phyloP scores from a whole-genome alignment of 2,113 vertebrate genomes.

The Columba livia region DNA sequence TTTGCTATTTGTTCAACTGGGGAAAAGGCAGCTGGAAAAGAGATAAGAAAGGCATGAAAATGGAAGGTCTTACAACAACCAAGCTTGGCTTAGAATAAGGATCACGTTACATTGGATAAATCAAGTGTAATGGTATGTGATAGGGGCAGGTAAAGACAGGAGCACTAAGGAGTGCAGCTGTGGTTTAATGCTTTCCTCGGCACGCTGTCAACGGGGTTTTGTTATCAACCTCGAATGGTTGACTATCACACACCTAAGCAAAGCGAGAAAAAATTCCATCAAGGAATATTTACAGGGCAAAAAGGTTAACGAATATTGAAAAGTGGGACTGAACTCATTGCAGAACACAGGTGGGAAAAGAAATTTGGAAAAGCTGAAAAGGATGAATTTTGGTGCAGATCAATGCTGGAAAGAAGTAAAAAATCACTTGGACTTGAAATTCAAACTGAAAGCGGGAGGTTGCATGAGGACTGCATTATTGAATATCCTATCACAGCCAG shows the following conservation, averaged over 20 bases:
- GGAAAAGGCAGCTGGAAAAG: neutral
- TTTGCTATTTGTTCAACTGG: neutral
- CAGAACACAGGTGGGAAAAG: neutral
- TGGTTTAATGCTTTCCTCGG: neutral
- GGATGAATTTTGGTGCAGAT: neutral
- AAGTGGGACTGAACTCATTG: neutral
- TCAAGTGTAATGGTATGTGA: slow-evolving; percentile 13
- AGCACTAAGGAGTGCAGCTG: slow-evolving; percentile 2
- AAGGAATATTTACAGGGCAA: slow-evolving; percentile 8
- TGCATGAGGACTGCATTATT: neutral
- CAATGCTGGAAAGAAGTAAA: neutral
- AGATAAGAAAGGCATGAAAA: slow-evolving; percentile 38
- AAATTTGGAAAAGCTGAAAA: neutral
- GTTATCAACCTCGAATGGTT: neutral
- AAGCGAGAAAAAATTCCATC: neutral
- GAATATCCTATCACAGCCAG: neutral
- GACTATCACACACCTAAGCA: slow-evolving; percentile 13
- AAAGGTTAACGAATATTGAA: slow-evolving; percentile 23
- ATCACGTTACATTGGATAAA: slow-evolving; percentile 24
- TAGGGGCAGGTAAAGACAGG: slow-evolving; percentile 45
- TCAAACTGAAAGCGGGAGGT: neutral
- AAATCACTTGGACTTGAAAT: neutral
- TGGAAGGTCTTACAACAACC: neutral
- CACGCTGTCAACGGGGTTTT: neutral
- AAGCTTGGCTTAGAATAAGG: neutral